phyloP scores from a whole-genome alignment of 2,797 vertebrate genomes.

The Remorina albescens region DNA sequence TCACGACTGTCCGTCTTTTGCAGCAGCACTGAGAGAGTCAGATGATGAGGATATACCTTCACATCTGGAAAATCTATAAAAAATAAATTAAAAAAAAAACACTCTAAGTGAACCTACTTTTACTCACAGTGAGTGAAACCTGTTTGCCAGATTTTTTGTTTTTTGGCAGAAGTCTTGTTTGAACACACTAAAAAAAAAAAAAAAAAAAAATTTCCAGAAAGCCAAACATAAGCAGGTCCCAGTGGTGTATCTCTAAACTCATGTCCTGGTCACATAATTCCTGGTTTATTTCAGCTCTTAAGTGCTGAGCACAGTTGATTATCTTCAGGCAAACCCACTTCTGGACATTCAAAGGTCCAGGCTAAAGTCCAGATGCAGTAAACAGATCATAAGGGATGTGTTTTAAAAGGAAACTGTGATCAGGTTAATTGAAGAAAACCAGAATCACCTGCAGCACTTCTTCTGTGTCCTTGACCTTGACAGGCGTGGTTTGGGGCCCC shows the following conservation, averaged over 20 bases:
- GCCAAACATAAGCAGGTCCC: neutral
- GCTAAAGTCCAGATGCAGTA: constrained; percentile 53
- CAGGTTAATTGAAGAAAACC: constrained; percentile 47
- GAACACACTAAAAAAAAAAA: neutral
- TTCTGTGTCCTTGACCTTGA: constrained; percentile 86
- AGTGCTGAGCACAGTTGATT: constrained; percentile 30
- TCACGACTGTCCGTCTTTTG: neutral
- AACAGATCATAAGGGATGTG: constrained; percentile 57
- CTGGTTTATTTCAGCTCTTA: constrained; percentile 13
- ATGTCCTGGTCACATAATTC: constrained; percentile 6
- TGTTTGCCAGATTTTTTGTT: neutral
- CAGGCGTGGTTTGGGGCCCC: constrained; percentile 83
- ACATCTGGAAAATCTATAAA: too few species aligned
- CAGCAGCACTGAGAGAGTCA: neutral
- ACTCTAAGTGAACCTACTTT: neutral
- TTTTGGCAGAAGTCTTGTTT: neutral
- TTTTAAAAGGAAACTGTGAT: constrained; percentile 58
- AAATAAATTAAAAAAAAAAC: too few species aligned
- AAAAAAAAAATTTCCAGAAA: neutral
- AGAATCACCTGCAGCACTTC: constrained; percentile 86
- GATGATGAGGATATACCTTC: too few species aligned
- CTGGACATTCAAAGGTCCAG: constrained; percentile 19
- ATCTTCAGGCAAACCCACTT: constrained; percentile 37
- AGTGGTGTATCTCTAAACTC: neutral
- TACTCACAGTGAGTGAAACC: neutral